A percentile compares a stretch with the other conserved stretches of the same genome.
Conservation (phyloP, 2,113 vertebrate genomes). For the Merops nubicus region DNA sequence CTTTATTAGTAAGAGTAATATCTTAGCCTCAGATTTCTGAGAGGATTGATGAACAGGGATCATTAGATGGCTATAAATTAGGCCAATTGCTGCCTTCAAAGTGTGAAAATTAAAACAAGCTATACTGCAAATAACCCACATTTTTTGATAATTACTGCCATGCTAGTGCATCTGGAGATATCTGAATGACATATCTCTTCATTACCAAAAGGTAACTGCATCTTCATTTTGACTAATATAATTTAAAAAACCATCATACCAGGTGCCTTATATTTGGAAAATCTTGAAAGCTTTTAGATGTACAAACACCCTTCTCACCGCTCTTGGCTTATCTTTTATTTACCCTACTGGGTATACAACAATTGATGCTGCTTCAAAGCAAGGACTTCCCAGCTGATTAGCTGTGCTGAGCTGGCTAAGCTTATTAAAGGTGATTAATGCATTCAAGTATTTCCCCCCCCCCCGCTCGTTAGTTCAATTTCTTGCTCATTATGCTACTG, state of each 20-base stretch:
- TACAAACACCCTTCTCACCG: constrained; percentile 42
- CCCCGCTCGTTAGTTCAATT: constrained; percentile 54
- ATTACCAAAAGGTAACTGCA: background rate
- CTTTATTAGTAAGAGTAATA: background rate
- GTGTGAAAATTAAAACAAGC: background rate
- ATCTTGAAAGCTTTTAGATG: constrained; percentile 52
- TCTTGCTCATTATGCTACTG: constrained; percentile 64
- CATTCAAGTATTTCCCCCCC: constrained; percentile 49
- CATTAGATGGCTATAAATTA: background rate
- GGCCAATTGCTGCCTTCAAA: background rate
- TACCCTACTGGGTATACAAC: constrained; percentile 40
- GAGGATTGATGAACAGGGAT: background rate
- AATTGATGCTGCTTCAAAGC: constrained; percentile 58
- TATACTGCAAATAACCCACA: background rate
- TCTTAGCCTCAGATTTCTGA: background rate
- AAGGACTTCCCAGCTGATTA: constrained; percentile 46
- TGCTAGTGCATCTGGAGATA: background rate
- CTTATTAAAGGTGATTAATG: constrained; percentile 72
- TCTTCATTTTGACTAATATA: background rate
- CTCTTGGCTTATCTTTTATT: constrained; percentile 57
- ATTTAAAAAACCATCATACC: constrained; percentile 35
- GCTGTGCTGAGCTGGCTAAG: constrained; percentile 42
- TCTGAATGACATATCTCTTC: background rate
- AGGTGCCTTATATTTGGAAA: constrained; percentile 54
- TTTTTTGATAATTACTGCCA: background rate